Percentiles rank a stretch among this genome's conserved stretches.
Conservation (phyloP, 2,113 vertebrate species). For the Rattus rattus region DNA sequence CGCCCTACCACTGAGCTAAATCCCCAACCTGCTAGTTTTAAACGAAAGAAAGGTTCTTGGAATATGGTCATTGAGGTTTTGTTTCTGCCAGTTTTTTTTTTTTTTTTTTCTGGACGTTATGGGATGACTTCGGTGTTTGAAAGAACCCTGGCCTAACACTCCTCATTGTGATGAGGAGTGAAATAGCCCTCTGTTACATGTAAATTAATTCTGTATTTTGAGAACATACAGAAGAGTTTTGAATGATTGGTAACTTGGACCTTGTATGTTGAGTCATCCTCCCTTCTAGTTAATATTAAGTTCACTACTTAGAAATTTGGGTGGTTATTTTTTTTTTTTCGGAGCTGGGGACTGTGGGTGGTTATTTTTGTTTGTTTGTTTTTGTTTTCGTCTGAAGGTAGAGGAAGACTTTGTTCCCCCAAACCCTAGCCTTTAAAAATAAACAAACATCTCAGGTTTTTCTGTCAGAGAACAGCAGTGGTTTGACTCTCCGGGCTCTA, state of each 20-base stretch:
- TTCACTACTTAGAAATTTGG: background rate
- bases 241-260: constrained; percentile 27
- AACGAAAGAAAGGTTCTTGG: background rate
- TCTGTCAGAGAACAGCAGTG: background rate
- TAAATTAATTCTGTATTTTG: background rate
- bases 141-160: background rate
- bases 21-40: background rate
- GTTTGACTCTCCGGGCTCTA: background rate
- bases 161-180: background rate
- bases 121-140: background rate
- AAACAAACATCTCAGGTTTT: background rate
- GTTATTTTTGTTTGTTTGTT: background rate
- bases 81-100: background rate
- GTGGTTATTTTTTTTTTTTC: constrained; percentile 43
- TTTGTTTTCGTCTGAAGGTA: background rate
- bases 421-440: background rate
- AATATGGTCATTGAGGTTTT: constrained; percentile 29
- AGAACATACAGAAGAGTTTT: background rate
- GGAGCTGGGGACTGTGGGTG: background rate
- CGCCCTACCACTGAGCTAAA: no score
- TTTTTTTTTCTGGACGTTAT: background rate
- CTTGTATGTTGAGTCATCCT: background rate
- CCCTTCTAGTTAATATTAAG: background rate
- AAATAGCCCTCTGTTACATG: background rate
- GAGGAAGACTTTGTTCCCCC: background rate